phyloP scores from a whole-genome alignment of 1,140 invertebrate genomes.

The Solen grandis region DNA sequence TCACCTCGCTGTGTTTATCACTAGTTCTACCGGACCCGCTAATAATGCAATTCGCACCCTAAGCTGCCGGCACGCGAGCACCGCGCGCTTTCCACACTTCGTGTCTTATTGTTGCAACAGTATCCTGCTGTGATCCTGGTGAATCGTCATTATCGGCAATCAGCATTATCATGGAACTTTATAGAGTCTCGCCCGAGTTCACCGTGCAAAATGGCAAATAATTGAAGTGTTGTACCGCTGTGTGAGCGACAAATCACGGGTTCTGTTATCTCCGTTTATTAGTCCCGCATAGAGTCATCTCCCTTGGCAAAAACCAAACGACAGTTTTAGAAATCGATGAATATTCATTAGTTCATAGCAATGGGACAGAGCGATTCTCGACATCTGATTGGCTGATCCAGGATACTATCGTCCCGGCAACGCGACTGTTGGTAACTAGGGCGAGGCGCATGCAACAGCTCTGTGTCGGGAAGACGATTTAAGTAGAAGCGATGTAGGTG shows the following conservation, averaged over 20 bases:
- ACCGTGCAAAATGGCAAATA: constrained; percentile 29
- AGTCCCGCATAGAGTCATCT: not conserved
- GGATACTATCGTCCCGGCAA: constrained; percentile 53
- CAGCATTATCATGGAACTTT: constrained; percentile 32
- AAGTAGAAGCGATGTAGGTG: constrained; percentile 21
- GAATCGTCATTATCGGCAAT: constrained; percentile 29
- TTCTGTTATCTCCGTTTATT: not conserved
- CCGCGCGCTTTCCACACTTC: not conserved
- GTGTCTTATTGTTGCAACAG: not conserved
- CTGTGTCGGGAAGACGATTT: constrained; percentile 26
- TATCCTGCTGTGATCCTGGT: not conserved
- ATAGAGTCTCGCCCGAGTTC: constrained; percentile 29
- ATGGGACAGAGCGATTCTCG: constrained; percentile 39
- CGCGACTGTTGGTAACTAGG: constrained; percentile 42
- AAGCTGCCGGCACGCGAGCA: constrained; percentile 15
- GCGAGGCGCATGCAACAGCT: constrained; percentile 45
- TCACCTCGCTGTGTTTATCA: too few relatives aligned
- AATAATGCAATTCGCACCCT: constrained; percentile 33
- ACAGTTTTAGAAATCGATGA: constrained; percentile 36
- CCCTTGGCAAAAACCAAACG: not conserved
- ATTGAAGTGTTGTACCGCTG: constrained; percentile 9
- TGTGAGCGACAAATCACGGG: constrained; percentile 38
- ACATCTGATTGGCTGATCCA: constrained; percentile 42
- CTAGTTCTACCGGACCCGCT: not conserved
- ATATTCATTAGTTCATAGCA: constrained; percentile 40